These are phyloP conservation scores for Noctilio leporinus DNA, from an alignment of 2,113 vertebrate species.

Conservation along the genomic window DNA sequence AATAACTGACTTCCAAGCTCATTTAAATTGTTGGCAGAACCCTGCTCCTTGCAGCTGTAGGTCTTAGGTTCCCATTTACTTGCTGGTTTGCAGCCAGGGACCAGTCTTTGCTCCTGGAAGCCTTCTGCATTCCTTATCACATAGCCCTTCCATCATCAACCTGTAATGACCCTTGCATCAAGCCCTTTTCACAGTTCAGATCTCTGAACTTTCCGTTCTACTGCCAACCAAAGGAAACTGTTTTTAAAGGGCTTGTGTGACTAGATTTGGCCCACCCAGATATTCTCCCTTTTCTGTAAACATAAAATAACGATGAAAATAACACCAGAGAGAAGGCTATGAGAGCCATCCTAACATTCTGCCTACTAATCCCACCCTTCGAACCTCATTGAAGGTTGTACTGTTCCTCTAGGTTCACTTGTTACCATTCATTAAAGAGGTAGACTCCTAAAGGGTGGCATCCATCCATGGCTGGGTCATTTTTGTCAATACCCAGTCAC, in stretches of 20 bases:
- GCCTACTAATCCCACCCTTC: neutral
- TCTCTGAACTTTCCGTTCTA: neutral
- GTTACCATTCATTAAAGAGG: neutral
- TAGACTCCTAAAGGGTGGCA: neutral
- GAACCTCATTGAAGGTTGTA: neutral
- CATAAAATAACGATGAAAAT: neutral
- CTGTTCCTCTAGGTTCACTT: neutral
- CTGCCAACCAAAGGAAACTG: neutral
- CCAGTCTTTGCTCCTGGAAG: neutral
- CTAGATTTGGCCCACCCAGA: neutral
- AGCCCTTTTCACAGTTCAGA: neutral
- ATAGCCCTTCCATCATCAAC: neutral
- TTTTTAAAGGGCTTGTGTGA: neutral
- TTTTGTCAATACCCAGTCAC: neutral
- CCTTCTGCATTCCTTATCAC: neutral
- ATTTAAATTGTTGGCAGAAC: constrained; percentile 38
- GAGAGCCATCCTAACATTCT: neutral
- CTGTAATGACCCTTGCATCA: neutral
- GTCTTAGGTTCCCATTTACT: neutral
- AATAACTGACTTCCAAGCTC: neutral
- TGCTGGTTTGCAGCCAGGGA: neutral
- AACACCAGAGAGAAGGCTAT: neutral
- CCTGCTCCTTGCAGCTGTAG: neutral
- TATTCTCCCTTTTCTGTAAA: neutral
- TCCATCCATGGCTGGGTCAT: neutral